A percentile compares a stretch with the other conserved stretches of the same genome.
Evolutionary conservation across 2,888 invertebrate species (phyloP).

Genomic region (Phanerotoma sp.): DNA sequence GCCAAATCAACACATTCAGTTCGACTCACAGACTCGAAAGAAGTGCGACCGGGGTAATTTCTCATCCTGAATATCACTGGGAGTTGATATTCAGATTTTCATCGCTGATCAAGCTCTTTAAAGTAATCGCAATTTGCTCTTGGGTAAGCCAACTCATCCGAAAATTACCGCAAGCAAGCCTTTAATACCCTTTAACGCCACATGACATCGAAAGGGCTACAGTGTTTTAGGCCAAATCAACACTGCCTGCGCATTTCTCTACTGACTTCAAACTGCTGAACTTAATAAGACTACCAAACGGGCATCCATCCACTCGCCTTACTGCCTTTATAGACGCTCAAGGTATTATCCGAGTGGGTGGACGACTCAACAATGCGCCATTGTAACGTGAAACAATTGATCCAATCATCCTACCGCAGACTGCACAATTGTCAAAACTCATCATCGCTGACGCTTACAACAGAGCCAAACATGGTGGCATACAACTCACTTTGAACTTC

Average conservation of each 20-base stretch:
- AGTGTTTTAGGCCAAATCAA: slow-evolving; percentile 8
- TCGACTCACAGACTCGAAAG: neutral
- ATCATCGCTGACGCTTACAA: slow-evolving; percentile 28
- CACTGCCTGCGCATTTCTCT: slow-evolving; percentile 12
- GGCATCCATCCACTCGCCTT: slow-evolving; percentile 13
- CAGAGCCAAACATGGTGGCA: slow-evolving; percentile 28
- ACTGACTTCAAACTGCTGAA: neutral
- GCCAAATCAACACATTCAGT: neutral
- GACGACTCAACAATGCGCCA: slow-evolving; percentile 16
- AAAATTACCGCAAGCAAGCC: too few relatives aligned
- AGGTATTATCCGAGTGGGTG: slow-evolving; percentile 28
- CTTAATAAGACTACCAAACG: neutral
- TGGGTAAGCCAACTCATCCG: too few relatives aligned
- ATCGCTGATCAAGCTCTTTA: too few relatives aligned
- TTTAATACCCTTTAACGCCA: too few relatives aligned
- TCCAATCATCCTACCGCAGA: slow-evolving; percentile 24
- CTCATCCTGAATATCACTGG: neutral
- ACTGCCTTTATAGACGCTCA: slow-evolving; percentile 25
- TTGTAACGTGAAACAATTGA: slow-evolving; percentile 20
- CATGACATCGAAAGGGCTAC: too few relatives aligned
- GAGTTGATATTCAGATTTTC: too few relatives aligned
- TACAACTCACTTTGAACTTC: slow-evolving; percentile 22
- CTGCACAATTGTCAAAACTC: slow-evolving; percentile 15
- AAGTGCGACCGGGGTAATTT: neutral
- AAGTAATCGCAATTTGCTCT: too few relatives aligned